Evolutionary conservation across 2,113 vertebrate species (phyloP).

Genomic region (Probosciger aterrimus): DNA sequence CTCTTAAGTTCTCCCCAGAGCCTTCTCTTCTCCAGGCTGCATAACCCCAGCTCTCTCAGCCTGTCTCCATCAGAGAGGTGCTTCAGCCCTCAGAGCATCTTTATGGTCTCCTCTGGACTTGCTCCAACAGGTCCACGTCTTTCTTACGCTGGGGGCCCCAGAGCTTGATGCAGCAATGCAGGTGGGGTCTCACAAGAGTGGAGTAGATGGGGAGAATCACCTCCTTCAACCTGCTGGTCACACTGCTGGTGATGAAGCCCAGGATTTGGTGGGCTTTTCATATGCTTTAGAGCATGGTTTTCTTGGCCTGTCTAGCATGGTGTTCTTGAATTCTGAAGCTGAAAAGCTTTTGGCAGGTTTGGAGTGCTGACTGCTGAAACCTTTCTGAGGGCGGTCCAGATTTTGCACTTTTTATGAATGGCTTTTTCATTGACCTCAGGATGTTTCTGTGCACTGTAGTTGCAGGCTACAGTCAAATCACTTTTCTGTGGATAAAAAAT

Average conservation of each 20-base stretch:
- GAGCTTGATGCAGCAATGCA: background rate
- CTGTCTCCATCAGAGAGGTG: background rate
- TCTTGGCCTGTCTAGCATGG: too few species aligned
- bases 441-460: background rate
- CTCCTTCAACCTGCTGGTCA: background rate
- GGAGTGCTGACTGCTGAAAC: background rate
- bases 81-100: background rate
- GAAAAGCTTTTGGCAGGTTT: too few species aligned
- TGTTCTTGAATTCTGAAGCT: background rate
- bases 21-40: background rate
- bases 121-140: background rate
- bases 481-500: background rate
- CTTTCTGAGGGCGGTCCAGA: background rate
- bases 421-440: background rate
- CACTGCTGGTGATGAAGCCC: background rate
- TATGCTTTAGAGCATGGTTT: rapidly evolving
- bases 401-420: rapidly evolving
- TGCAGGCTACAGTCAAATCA: background rate
- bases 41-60: background rate
- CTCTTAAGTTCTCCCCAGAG: background rate
- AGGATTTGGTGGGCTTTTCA: background rate
- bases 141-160: background rate
- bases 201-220: background rate
- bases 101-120: background rate
- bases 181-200: background rate